These are phyloP conservation scores for Solenodon paradoxus DNA, from an alignment of 2,113 vertebrate species.

Conservation along the genomic window DNA sequence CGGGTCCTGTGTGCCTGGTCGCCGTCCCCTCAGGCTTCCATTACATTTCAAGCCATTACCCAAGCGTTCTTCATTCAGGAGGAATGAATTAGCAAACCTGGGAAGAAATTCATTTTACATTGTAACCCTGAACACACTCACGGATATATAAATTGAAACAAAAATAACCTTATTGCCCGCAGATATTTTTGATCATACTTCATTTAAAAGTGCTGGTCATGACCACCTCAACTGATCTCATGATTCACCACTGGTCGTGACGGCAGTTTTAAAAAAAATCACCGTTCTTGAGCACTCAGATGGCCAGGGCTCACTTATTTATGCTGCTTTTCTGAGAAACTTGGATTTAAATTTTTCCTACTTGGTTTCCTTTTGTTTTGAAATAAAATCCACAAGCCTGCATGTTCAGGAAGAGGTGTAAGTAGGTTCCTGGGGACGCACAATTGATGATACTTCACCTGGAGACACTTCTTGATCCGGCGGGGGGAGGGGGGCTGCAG, in stretches of 20 bases:
- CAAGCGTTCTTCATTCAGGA: background rate
- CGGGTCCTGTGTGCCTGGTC: background rate
- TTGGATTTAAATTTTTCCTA: background rate
- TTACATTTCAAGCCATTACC: background rate
- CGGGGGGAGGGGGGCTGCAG: background rate
- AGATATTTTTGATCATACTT: background rate
- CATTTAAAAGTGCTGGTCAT: background rate
- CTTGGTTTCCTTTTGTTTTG: background rate
- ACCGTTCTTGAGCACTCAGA: background rate
- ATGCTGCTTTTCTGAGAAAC: background rate
- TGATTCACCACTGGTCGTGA: background rate
- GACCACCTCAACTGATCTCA: background rate
- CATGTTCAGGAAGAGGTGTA: background rate
- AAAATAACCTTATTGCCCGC: background rate
- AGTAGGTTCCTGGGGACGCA: too few relatives aligned
- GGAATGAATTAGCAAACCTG: background rate
- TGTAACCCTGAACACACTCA: background rate
- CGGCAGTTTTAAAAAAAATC: background rate
- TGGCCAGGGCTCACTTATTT: background rate
- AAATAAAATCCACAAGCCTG: background rate
- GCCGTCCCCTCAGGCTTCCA: background rate
- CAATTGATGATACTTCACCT: background rate
- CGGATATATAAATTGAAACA: background rate
- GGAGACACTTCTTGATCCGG: background rate
- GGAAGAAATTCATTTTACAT: background rate